A percentile compares a stretch with the other conserved stretches of the same genome.
These are phyloP conservation scores for Pangasianodon gigas DNA, from an alignment of 2,113 vertebrate genomes.

Conservation along the genomic window DNA sequence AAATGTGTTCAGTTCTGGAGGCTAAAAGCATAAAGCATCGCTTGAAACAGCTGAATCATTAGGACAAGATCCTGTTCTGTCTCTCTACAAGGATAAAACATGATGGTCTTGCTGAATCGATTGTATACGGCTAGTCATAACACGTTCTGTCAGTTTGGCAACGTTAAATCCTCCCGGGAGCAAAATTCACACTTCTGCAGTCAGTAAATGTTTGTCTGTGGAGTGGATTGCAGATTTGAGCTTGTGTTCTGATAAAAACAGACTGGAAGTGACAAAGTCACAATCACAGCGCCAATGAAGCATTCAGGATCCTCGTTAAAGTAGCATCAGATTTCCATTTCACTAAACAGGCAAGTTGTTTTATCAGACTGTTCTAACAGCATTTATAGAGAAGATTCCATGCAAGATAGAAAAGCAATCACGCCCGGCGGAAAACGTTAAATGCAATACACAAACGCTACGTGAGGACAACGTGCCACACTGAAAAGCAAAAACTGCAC, in stretches of 20 bases:
- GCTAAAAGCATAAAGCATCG: background rate
- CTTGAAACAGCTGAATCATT: constrained; percentile 1
- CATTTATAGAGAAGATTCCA: background rate
- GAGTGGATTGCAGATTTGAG: background rate
- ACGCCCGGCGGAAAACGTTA: no score
- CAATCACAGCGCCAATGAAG: background rate
- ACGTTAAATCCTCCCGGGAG: background rate
- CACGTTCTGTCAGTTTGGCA: background rate
- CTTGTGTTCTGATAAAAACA: background rate
- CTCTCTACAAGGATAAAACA: constrained; percentile 3
- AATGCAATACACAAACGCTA: background rate
- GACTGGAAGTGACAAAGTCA: background rate
- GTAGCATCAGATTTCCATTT: background rate
- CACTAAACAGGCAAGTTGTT: background rate
- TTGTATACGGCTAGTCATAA: background rate
- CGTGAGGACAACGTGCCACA: background rate
- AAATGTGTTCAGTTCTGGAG: background rate
- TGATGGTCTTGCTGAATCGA: background rate
- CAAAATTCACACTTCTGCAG: background rate
- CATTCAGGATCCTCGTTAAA: background rate
- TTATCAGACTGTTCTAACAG: background rate
- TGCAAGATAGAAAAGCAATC: background rate
- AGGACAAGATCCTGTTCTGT: background rate
- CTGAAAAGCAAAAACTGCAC: background rate
- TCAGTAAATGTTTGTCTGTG: constrained; percentile 51